Conservation (phyloP, 2,797 vertebrate species). For the Selene dorsalis region DNA sequence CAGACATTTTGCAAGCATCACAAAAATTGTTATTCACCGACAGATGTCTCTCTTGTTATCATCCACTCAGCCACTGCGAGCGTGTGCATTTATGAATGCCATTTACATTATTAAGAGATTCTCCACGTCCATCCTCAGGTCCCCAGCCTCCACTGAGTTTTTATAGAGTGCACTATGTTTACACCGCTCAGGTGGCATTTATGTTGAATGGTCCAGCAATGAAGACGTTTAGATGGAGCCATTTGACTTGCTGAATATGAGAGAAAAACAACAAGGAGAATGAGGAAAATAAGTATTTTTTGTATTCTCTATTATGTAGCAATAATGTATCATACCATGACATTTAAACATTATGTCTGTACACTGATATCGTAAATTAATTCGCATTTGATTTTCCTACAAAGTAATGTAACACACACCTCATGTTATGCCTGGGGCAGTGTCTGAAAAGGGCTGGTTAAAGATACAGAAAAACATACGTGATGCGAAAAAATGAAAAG, state of each 20-base stretch:
- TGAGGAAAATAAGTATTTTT: not conserved
- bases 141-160: constrained; percentile 15
- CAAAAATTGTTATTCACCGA: constrained; percentile 40
- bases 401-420: not conserved
- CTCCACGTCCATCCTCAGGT: constrained; percentile 12
- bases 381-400: not conserved
- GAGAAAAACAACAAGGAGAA: not conserved
- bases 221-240: constrained; percentile 1
- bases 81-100: constrained; percentile 56
- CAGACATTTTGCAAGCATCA: constrained; percentile 39
- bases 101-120: constrained; percentile 50
- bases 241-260: constrained; percentile 3
- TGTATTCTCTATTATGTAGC: not conserved
- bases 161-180: constrained; percentile 18
- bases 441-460: not conserved
- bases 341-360: not conserved
- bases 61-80: constrained; percentile 18
- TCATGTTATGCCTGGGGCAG: not conserved
- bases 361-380: not conserved
- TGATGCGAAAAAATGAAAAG: not conserved
- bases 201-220: constrained; percentile 2
- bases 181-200: constrained; percentile 25
- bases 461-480: not conserved
- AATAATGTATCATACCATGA: not conserved
- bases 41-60: constrained; percentile 59